Evolutionary conservation across 1,140 invertebrate genomes (phyloP).

Genomic region (Drosophila lacteicornis): DNA sequence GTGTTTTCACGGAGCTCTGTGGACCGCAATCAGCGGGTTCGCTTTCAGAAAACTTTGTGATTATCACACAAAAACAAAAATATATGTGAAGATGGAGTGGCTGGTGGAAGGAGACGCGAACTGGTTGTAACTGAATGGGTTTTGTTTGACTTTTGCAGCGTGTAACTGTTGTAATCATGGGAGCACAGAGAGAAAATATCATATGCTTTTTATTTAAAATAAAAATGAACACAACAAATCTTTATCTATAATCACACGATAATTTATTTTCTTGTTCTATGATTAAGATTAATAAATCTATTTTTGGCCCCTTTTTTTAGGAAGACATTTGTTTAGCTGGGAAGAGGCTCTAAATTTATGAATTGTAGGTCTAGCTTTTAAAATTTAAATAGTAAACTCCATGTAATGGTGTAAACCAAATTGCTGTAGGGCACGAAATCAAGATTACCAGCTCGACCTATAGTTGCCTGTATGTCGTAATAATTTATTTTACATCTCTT

Average conservation of each 20-base stretch:
- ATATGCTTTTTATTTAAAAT: not conserved
- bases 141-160: constrained; percentile 21
- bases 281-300: too few species aligned
- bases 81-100: constrained; percentile 9
- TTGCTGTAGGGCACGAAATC: not conserved
- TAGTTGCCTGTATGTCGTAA: too few species aligned
- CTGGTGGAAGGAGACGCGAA: constrained; percentile 20
- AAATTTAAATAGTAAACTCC: not conserved
- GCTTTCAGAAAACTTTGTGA: constrained; percentile 36
- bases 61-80: constrained; percentile 35
- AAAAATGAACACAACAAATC: not conserved
- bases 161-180: constrained; percentile 8
- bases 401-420: not conserved
- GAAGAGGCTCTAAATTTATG: too few species aligned
- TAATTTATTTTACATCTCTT: not conserved
- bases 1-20: constrained; percentile 15
- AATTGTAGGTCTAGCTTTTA: not conserved
- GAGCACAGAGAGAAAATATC: constrained; percentile 7
- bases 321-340: too few species aligned
- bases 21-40: constrained; percentile 20
- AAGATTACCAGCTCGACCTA: not conserved
- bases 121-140: constrained; percentile 32
- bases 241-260: too few species aligned
- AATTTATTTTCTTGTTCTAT: too few species aligned
- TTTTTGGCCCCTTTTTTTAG: too few species aligned